phyloP scores from a whole-genome alignment of 2,888 invertebrate genomes.

The Metacarcinus magister region DNA sequence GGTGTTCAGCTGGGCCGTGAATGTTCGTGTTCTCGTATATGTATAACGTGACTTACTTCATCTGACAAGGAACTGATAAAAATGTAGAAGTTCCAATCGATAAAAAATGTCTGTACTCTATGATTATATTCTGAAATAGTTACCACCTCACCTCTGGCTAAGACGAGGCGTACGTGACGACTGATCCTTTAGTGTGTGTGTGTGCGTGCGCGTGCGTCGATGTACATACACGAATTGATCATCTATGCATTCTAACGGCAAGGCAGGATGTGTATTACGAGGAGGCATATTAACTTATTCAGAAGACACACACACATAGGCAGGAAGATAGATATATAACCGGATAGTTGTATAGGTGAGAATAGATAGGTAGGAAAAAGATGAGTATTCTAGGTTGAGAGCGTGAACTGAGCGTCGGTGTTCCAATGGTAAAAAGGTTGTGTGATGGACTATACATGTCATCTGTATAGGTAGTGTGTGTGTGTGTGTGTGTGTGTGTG shows the following conservation, averaged over 20 bases:
- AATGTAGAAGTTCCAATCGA: neutral
- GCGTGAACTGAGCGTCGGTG: neutral
- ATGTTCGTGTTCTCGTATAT: neutral
- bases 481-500: too few species aligned
- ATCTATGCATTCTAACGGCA: too few species aligned
- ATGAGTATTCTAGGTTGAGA: neutral
- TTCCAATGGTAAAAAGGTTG: neutral
- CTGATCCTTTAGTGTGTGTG: neutral
- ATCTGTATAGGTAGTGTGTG: neutral
- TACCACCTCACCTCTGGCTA: neutral
- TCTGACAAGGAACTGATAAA: neutral
- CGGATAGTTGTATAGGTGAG: neutral
- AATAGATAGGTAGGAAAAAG: neutral
- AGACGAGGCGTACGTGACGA: neutral
- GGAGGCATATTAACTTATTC: too few species aligned
- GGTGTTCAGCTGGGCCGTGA: neutral
- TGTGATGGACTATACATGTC: neutral
- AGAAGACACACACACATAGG: too few species aligned
- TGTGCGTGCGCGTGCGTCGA: too few species aligned
- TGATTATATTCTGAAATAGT: neutral
- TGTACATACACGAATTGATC: too few species aligned
- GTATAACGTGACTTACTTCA: neutral
- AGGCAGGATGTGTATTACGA: too few species aligned
- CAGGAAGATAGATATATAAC: neutral
- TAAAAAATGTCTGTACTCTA: neutral